Conservation (phyloP, 2,113 vertebrate species). For the Hirundichthys speculiger region DNA sequence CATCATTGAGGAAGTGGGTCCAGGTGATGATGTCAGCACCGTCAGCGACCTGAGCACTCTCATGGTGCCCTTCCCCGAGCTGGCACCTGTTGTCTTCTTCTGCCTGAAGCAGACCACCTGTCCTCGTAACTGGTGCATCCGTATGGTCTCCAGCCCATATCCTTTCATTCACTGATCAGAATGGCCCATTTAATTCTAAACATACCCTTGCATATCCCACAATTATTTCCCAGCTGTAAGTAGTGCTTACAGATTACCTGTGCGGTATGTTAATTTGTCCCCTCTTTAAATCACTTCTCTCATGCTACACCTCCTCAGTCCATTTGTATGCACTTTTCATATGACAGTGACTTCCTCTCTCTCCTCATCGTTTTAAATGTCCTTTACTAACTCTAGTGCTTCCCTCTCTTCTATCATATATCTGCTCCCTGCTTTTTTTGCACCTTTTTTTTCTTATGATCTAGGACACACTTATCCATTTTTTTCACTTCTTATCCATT, state of each 20-base stretch:
- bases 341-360: not conserved
- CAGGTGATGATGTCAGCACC: slow-evolving; percentile 82
- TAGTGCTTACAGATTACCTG: not conserved
- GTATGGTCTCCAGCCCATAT: slow-evolving; percentile 99
- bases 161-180: slow-evolving; percentile 78
- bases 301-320: not conserved
- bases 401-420: too few species aligned
- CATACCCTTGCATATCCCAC: not conserved
- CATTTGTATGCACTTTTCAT: not conserved
- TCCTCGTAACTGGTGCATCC: slow-evolving; percentile 97
- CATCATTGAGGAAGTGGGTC: slow-evolving; percentile 81
- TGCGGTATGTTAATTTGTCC: slow-evolving; percentile 1
- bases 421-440: too few species aligned
- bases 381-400: too few species aligned
- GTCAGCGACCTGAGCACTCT: slow-evolving; percentile 82
- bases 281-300: not conserved
- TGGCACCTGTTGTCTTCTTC: slow-evolving; percentile 96
- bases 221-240: not conserved
- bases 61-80: slow-evolving; percentile 90
- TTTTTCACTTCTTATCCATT: not conserved
- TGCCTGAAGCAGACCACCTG: slow-evolving; percentile 97
- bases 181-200: not conserved
- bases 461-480: too few species aligned
- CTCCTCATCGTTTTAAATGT: not conserved
- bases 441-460: too few species aligned